Conservation (phyloP, 2,888 invertebrate genomes). For the Thymelicus acteon region DNA sequence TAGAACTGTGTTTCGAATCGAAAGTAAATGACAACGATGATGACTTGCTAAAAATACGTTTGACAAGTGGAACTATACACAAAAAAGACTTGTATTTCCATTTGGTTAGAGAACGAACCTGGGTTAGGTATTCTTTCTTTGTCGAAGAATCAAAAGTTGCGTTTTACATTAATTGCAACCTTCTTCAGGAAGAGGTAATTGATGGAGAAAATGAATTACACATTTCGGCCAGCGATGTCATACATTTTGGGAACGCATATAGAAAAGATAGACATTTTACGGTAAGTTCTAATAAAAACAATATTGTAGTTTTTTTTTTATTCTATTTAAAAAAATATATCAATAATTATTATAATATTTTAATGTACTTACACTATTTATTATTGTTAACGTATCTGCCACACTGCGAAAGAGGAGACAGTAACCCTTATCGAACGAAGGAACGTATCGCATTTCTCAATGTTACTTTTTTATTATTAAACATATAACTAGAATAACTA, state of each 20-base stretch:
- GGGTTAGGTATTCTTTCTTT: background rate
- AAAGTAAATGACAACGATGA: slow-evolving; percentile 21
- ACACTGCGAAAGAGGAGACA: too few species aligned
- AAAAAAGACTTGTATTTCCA: background rate
- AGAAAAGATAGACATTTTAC: slow-evolving; percentile 31
- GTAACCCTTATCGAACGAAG: too few species aligned
- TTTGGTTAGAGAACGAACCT: background rate
- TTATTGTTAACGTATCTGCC: too few species aligned
- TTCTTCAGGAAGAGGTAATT: background rate
- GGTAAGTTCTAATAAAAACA: slow-evolving; percentile 12
- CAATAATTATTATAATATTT: too few species aligned
- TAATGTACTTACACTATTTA: too few species aligned
- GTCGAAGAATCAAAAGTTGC: background rate
- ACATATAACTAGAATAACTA: too few species aligned
- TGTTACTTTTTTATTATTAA: too few species aligned
- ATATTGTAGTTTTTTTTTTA: background rate
- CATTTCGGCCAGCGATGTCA: background rate
- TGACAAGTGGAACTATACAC: slow-evolving; percentile 34
- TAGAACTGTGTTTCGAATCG: slow-evolving; percentile 52
- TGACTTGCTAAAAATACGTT: background rate
- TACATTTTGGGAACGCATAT: slow-evolving; percentile 23
- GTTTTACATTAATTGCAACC: background rate
- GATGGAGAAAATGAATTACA: background rate
- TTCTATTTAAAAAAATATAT: too few species aligned
- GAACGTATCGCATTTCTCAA: too few species aligned